These are phyloP conservation scores for Drosophila gaucha DNA, from an alignment of 2,888 invertebrate species.

Conservation along the genomic window DNA sequence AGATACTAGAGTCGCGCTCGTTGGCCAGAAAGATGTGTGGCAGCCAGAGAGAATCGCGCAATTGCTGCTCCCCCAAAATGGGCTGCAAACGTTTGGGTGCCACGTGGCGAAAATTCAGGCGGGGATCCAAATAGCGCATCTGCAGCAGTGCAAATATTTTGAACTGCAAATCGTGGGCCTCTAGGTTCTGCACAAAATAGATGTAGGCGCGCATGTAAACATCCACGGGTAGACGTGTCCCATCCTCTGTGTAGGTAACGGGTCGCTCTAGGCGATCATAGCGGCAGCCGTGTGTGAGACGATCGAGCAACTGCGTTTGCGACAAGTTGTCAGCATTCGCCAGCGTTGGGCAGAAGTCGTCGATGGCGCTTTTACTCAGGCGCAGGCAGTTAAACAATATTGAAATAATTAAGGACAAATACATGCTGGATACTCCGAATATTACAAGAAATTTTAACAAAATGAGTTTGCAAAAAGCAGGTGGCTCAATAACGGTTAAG, in stretches of 20 bases:
- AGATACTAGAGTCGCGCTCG: constrained; percentile 90
- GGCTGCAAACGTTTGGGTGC: constrained; percentile 88
- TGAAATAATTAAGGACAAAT: constrained; percentile 44
- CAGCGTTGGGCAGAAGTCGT: constrained; percentile 85
- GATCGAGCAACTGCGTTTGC: constrained; percentile 90
- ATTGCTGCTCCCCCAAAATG: constrained; percentile 89
- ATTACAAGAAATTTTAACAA: background rate
- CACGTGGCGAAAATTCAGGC: constrained; percentile 89
- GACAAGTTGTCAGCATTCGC: constrained; percentile 87
- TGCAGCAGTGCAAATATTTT: constrained; percentile 93
- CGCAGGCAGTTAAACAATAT: constrained; percentile 52
- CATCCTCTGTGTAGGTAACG: constrained; percentile 79
- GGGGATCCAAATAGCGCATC: constrained; percentile 90
- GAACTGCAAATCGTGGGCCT: constrained; percentile 93
- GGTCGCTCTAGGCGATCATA: constrained; percentile 91
- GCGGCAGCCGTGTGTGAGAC: constrained; percentile 90
- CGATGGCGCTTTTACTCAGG: background rate
- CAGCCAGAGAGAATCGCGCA: constrained; percentile 91
- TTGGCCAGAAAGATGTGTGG: constrained; percentile 93
- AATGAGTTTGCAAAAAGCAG: constrained; percentile 32
- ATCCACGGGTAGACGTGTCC: constrained; percentile 87
- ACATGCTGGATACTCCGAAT: constrained; percentile 30
- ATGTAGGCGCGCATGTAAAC: constrained; percentile 92
- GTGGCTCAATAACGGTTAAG: constrained; percentile 42
- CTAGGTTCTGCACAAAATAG: constrained; percentile 93